Evolutionary conservation across 2,797 vertebrate genomes (phyloP).

Genomic region (Sebastes nivosus): DNA sequence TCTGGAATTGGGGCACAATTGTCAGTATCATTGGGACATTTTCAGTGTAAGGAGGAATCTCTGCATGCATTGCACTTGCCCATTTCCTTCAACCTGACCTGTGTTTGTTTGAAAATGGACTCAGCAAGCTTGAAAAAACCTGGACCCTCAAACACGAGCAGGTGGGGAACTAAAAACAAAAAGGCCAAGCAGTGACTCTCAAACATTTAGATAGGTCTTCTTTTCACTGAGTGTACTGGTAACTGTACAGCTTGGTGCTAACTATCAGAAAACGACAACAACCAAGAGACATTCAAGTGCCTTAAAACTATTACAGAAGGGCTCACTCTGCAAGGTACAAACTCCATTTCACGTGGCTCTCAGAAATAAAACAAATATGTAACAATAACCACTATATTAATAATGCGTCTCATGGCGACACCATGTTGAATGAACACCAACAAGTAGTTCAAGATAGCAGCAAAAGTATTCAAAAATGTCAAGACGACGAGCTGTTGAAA

Average conservation of each 20-base stretch:
- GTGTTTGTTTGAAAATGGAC: constrained; percentile 70
- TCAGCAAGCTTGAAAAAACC: constrained; percentile 41
- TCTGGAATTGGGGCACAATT: constrained; percentile 76
- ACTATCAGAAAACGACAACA: constrained; percentile 81
- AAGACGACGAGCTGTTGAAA: constrained; percentile 74
- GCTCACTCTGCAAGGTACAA: constrained; percentile 79
- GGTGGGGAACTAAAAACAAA: constrained; percentile 52
- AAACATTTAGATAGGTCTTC: constrained; percentile 73
- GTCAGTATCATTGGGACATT: constrained; percentile 61
- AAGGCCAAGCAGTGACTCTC: constrained; percentile 79
- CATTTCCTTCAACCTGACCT: constrained; percentile 74
- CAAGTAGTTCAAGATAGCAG: constrained; percentile 84
- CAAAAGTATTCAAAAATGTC: constrained; percentile 80
- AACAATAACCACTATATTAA: constrained; percentile 77
- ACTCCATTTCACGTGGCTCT: constrained; percentile 75
- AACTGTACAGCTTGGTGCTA: constrained; percentile 84
- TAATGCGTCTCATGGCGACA: constrained; percentile 70
- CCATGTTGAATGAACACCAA: constrained; percentile 75
- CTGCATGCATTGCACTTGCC: constrained; percentile 88
- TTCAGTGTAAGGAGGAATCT: constrained; percentile 80
- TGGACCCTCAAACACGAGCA: constrained; percentile 62
- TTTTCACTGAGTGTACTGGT: constrained; percentile 78
- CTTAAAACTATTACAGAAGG: constrained; percentile 80
- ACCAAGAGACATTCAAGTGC: constrained; percentile 83
- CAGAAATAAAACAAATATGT: constrained; percentile 63